phyloP scores from a whole-genome alignment of 2,888 invertebrate species.

The Nesidiocoris tenuis region DNA sequence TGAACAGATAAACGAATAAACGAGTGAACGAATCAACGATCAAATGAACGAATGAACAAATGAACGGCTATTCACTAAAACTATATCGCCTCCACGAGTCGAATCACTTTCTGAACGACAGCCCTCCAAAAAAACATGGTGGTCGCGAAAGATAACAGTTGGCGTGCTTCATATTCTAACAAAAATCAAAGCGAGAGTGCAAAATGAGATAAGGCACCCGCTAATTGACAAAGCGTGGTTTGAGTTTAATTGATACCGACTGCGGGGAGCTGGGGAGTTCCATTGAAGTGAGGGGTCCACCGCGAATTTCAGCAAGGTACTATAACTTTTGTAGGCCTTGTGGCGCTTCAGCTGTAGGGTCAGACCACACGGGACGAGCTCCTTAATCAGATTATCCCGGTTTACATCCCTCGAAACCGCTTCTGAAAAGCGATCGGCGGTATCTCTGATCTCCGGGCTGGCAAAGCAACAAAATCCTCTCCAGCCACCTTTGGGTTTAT shows the following conservation, averaged over 20 bases:
- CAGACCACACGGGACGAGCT: background rate
- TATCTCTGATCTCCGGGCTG: slow-evolving; percentile 11
- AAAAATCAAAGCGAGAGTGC: slow-evolving; percentile 21
- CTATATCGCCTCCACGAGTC: too few relatives aligned
- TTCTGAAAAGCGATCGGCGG: slow-evolving; percentile 32
- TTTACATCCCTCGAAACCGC: slow-evolving; percentile 42
- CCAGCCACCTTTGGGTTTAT: background rate
- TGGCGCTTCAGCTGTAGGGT: slow-evolving; percentile 7
- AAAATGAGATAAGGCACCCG: slow-evolving; percentile 21
- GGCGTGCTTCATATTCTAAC: slow-evolving; percentile 13
- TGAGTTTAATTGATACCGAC: slow-evolving; percentile 36
- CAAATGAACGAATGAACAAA: too few relatives aligned
- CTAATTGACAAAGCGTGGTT: slow-evolving; percentile 38
- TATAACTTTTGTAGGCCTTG: background rate
- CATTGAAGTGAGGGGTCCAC: background rate
- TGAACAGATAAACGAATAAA: too few relatives aligned
- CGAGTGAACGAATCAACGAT: too few relatives aligned
- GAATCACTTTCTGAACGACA: too few relatives aligned
- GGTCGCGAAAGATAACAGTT: slow-evolving; percentile 25
- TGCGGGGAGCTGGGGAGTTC: too few relatives aligned
- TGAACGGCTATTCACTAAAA: too few relatives aligned
- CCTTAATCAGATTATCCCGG: slow-evolving; percentile 40
- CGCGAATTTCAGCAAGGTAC: slow-evolving; percentile 2
- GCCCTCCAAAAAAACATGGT: too few relatives aligned
- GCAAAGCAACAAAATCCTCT: background rate